Base-by-base conservation (phyloP, 2,888 invertebrate species). In the Autographa gamma region DNA sequence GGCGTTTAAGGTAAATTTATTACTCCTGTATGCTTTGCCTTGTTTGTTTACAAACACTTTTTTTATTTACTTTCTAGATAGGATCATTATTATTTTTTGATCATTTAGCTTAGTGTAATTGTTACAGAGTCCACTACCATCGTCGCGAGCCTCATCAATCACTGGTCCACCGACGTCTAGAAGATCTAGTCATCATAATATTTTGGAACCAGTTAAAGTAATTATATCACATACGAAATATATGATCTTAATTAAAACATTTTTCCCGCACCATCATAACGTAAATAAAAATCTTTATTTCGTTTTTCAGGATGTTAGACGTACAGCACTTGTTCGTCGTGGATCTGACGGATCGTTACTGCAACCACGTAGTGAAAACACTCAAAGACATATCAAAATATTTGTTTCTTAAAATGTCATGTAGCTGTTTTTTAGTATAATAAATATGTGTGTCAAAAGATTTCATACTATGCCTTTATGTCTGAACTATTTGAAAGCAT, bases 331-430 rank as follows among this genome's bases (percentile, higher is more conserved):
- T 64, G 89, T 95, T 59, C 92, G 95, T 25, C 91, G 95, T 56
- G 92, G 93, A 67, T 95, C 95, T 59, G 95, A 95, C 82, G 95
- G 95, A 5, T 93, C 94, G 3, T 84, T 95, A 70, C 73, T 93
- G n/a, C 92, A 92, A 77, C 88, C 92, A 60, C 89, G 91, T 38
- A 89, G 83, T 76, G 86, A 86, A 59, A 86, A 82, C 74, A 82
- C 86, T 31, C 89, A 93, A 85, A 87, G 92, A 41, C 94, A 93
- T 77, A 95, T 95, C 3, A 95, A 93, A 90, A 95, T 95, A 80
- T 91, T 91, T 79, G 89, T 95, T 54, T 94, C 95, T 0, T 86
- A 81, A 71, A 32, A 11, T 31, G 9, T 19, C 25, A 25, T 31
- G n/a, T 60, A 6, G 0, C 16, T 16, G 16, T 43, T 16, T 41